A percentile compares a stretch with the other conserved stretches of the same genome.
Evolutionary conservation across 2,888 invertebrate genomes (phyloP).

Genomic region (Lottia scabra): DNA sequence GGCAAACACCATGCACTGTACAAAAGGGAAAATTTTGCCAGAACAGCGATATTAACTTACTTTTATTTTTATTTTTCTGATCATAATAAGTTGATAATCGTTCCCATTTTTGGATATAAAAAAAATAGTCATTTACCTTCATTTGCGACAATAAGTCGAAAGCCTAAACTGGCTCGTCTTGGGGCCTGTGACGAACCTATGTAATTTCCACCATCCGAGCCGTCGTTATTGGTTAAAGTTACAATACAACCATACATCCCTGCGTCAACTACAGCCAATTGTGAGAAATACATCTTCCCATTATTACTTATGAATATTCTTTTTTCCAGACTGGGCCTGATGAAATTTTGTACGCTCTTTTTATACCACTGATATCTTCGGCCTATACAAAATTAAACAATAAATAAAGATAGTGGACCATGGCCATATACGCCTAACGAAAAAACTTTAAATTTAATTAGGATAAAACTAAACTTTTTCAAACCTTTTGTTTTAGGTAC

Average conservation of each 20-base stretch:
- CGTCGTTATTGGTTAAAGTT: constrained; percentile 40
- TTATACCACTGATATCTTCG: constrained; percentile 86
- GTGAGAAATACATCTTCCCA: constrained; percentile 95
- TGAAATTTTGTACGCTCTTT: constrained; percentile 85
- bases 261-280: constrained; percentile 82
- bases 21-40: too few species aligned
- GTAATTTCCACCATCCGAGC: constrained; percentile 40
- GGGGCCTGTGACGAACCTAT: constrained; percentile 39
- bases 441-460: too few species aligned
- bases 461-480: too few species aligned
- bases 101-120: too few species aligned
- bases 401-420: too few species aligned
- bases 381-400: constrained; percentile 29
- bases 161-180: constrained; percentile 49
- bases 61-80: too few species aligned
- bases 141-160: constrained; percentile 38
- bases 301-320: constrained; percentile 91
- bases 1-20: too few species aligned
- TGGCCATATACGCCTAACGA: too few species aligned
- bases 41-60: too few species aligned
- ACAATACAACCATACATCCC: constrained; percentile 56
- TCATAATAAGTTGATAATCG: too few species aligned
- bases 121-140: constrained; percentile 40
- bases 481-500: too few species aligned
- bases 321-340: constrained; percentile 87